A percentile compares a stretch with the other conserved stretches of the same genome.
phyloP scores from a whole-genome alignment of 2,797 vertebrate genomes.

The Sparidentex hasta region DNA sequence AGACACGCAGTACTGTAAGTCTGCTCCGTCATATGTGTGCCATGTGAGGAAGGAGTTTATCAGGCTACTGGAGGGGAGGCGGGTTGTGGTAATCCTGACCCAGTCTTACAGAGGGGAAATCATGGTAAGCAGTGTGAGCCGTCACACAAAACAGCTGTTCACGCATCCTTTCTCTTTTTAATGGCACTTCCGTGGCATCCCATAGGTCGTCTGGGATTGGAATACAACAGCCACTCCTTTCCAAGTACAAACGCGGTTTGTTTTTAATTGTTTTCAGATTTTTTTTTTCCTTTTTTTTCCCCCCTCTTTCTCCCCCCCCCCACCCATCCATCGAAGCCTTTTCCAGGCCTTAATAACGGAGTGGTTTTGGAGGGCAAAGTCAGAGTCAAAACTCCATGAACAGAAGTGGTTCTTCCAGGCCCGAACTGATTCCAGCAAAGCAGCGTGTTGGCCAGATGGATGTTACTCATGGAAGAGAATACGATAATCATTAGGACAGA shows the following conservation, averaged over 20 bases:
- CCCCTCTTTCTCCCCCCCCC: background rate
- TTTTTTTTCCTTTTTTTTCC: conserved; percentile 61
- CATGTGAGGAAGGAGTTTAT: conserved; percentile 75
- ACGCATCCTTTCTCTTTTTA: conserved; percentile 85
- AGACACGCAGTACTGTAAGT: conserved; percentile 21
- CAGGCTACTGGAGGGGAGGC: conserved; percentile 40
- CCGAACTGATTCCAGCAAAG: conserved; percentile 47
- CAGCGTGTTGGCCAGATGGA: conserved; percentile 43
- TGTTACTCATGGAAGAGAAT: conserved; percentile 38
- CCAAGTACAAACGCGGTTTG: conserved; percentile 81
- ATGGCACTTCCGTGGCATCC: conserved; percentile 82
- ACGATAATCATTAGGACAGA: conserved; percentile 32
- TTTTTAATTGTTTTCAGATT: conserved; percentile 87
- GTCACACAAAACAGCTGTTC: conserved; percentile 86
- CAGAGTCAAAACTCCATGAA: conserved; percentile 72
- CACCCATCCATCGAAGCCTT: conserved; percentile 53
- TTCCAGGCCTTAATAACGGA: conserved; percentile 77
- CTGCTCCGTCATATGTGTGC: conserved; percentile 72
- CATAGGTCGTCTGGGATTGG: conserved; percentile 76
- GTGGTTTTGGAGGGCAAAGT: conserved; percentile 73
- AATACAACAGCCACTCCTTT: conserved; percentile 82
- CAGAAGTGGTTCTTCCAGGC: conserved; percentile 64
- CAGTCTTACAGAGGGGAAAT: conserved; percentile 72
- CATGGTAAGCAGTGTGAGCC: conserved; percentile 78
- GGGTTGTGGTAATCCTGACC: conserved; percentile 71